Conservation (phyloP, 2,113 vertebrate genomes). For the Bambusicola thoracicus region DNA sequence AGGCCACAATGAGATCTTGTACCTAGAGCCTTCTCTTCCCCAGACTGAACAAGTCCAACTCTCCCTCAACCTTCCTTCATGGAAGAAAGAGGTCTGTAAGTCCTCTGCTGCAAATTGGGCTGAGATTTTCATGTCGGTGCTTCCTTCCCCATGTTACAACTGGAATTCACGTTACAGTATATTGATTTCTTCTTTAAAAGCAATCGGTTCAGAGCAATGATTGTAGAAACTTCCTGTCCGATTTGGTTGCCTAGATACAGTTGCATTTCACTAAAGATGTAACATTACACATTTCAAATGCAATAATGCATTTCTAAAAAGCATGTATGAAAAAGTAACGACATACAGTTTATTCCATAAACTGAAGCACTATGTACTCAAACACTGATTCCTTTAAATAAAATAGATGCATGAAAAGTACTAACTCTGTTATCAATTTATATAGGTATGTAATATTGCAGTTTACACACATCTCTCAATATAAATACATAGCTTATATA, state of each 20-base stretch:
- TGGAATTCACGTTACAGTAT: background rate
- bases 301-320: background rate
- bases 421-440: background rate
- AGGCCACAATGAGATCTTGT: background rate
- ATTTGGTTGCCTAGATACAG: conserved; percentile 46
- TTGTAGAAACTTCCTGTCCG: background rate
- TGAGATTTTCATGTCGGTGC: background rate
- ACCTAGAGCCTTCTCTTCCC: too few relatives aligned
- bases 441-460: background rate
- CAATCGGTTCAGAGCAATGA: background rate
- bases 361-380: background rate
- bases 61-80: background rate
- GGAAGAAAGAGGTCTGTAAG: too few relatives aligned
- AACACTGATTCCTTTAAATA: background rate
- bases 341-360: background rate
- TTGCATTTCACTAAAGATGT: conserved; percentile 23
- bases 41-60: background rate
- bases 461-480: background rate
- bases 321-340: background rate
- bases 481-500: background rate
- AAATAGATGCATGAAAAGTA: background rate
- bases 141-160: background rate
- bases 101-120: background rate
- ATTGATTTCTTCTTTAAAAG: conserved; percentile 14
- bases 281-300: background rate